Base-by-base conservation (phyloP, 2,888 invertebrate species). In the Achlya flavicornis region DNA sequence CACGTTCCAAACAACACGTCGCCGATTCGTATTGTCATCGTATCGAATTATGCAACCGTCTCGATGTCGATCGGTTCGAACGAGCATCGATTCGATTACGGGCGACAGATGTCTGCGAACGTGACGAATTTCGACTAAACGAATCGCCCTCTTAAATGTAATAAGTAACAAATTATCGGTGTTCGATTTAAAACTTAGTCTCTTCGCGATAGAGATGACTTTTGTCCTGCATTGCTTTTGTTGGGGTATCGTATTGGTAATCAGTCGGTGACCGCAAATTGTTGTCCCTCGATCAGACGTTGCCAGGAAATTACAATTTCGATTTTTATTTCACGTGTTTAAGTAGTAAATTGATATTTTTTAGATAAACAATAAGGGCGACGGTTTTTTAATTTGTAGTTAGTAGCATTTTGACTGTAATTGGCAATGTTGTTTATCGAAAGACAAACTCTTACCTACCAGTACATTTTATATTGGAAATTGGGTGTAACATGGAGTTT, bases 211-310 rank as follows among this genome's bases (percentile, higher is more conserved):
- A 84, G 68, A 71, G 64, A 75, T 76, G 85, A 5, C 14, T 53
- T 63, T 71, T 70, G 58, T 59, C 43, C 73, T 73, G 72, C 78
- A 72, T 76, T 84, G 75, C 87, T 88, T 86, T 83, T 84, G 84
- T 80, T 81, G 78, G 83, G 84, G 83, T 77, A 81, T 83, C 76
- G 83, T 90, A 89, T 89, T 87, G 88, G 92, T 93, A 93, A 93
- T 93, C 91, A 93, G 90, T 80, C 86, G 88, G 91, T 91, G 90
- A 93, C 93, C 93, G 91, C 93, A 93, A 93, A 93, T 93, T 90
- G 92, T 93, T 92, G 93, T 93, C 92, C 92, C 92, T 92, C 91
- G 89, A 92, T 89, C 90, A 86, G 89, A 87, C 89, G 89, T 85
- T 88, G 92, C 87, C 90, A 90, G 92, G 90, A 92, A 93, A 93